Evolutionary conservation across 2,888 invertebrate species (phyloP).

Genomic region (Anthophora plumipes): DNA sequence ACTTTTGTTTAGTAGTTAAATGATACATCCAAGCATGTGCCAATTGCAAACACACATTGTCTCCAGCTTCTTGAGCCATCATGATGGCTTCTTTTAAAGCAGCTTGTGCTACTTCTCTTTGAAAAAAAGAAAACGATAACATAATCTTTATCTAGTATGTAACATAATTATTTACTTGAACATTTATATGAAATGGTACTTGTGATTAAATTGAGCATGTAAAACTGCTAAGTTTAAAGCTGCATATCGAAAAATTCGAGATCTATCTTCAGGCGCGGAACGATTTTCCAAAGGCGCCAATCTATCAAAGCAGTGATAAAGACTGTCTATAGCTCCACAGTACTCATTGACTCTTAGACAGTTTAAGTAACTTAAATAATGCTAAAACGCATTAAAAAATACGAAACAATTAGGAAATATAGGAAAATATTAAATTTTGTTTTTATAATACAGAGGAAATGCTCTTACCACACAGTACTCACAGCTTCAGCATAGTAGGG

Average conservation of each 20-base stretch:
- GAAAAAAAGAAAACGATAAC: conserved; percentile 68
- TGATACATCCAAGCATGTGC: conserved; percentile 93
- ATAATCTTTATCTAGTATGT: conserved; percentile 5
- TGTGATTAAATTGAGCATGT: conserved; percentile 94
- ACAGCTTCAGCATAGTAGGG: conserved; percentile 94
- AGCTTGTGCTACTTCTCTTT: conserved; percentile 90
- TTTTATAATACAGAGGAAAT: conserved; percentile 3
- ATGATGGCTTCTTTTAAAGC: conserved; percentile 95
- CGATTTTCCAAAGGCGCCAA: conserved; percentile 84
- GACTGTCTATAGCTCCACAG: conserved; percentile 92
- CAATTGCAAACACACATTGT: conserved; percentile 93
- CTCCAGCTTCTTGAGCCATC: conserved; percentile 94
- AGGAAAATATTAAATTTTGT: conserved; percentile 4
- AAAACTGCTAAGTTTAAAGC: conserved; percentile 95
- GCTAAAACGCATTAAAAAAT: conserved; percentile 85
- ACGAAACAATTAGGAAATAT: conserved; percentile 17
- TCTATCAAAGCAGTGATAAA: conserved; percentile 93
- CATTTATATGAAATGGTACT: conserved; percentile 85
- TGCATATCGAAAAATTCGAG: conserved; percentile 92
- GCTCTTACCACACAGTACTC: conserved; percentile 82
- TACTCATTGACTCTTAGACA: conserved; percentile 94
- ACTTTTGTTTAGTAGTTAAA: conserved; percentile 85
- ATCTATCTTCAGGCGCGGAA: conserved; percentile 85
- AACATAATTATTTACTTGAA: conserved; percentile 36
- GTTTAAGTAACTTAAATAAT: conserved; percentile 96